Evolutionary conservation across 2,888 invertebrate genomes (phyloP), one percentile per base, ranked within the genome.

Genomic region (Hirtodrosophila cameraria): DNA sequence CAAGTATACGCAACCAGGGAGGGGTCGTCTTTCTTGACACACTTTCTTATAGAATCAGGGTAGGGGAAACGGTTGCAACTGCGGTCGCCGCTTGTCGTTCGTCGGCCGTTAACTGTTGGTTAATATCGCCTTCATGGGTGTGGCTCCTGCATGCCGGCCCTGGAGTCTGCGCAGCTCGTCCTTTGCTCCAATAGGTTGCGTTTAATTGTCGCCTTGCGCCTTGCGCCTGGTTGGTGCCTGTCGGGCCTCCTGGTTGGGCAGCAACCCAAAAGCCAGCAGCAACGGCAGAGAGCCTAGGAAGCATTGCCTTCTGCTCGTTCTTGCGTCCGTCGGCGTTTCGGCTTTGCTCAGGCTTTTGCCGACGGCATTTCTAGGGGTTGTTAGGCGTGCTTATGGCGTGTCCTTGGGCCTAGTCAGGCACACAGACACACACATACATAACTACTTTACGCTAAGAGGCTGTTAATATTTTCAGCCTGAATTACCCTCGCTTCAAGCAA

Each of bases 131-230:
- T n/a, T n/a, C n/a, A n/a, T 86, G 88, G 88, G 88, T 78, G 88
- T 88, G 89, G 84, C 89, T 77, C 75, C 62, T 65, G 58, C 7
- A 25, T 36, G 38, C 35, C 25, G 27, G 58, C 42, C 53, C 53
- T 48, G 85, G 88, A 82, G 88, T 89, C 88, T 89, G 88, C 88
- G 88, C 88, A 88, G 58, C 86, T 55, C 73, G 50, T 69, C 66
- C 82, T 72, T 39, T 42, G 68, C 64, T 78, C 68, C 82, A 82
- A 77, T 86, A 84, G 85, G 84, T 84, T 70, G 86, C 59, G 23
- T 23, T 23, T 23, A 23, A 23, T 23, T 45, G 67, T 38, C 43
- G 49, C 65, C n/a, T n/a, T n/a, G n/a, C 67, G 50, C 42, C 62
- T 80, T 84, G 82, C 49, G 70, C 52, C 81, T 66, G 78, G 55